phyloP scores from a whole-genome alignment of 2,888 invertebrate genomes.

The Unio pictorum region DNA sequence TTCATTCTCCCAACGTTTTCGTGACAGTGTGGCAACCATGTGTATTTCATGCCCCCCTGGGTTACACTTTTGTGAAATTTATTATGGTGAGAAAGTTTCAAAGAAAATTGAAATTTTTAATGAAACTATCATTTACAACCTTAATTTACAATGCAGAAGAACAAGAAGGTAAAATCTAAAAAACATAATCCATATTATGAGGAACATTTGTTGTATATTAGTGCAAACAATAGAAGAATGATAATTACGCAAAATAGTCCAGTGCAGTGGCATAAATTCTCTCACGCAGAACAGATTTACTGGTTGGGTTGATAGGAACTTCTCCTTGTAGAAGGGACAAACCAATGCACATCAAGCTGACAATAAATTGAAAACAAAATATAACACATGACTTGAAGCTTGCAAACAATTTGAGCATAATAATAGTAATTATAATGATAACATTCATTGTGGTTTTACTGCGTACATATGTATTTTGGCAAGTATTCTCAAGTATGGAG shows the following conservation, averaged over 20 bases:
- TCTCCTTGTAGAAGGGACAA: constrained; percentile 94
- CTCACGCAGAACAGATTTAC: constrained; percentile 92
- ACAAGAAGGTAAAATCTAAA: background rate
- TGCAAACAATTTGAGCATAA: background rate
- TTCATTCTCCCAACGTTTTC: no score
- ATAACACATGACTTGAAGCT: background rate
- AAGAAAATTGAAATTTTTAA: background rate
- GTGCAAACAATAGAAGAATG: background rate
- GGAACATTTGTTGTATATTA: no score
- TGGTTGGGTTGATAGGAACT: constrained; percentile 78
- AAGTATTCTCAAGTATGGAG: no score
- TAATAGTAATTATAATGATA: no score
- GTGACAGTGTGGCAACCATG: no score
- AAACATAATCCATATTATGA: no score
- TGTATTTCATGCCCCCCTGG: no score
- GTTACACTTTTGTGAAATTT: no score
- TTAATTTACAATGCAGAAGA: background rate
- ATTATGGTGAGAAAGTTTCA: no score
- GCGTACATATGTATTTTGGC: no score
- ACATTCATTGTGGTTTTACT: no score
- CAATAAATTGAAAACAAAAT: constrained; percentile 26
- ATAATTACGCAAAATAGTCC: constrained; percentile 83
- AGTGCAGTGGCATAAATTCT: constrained; percentile 94
- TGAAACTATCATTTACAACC: background rate
- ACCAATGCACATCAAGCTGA: constrained; percentile 89